Base-by-base conservation (phyloP, 1,140 invertebrate species). In the Heliconius hermathena region DNA sequence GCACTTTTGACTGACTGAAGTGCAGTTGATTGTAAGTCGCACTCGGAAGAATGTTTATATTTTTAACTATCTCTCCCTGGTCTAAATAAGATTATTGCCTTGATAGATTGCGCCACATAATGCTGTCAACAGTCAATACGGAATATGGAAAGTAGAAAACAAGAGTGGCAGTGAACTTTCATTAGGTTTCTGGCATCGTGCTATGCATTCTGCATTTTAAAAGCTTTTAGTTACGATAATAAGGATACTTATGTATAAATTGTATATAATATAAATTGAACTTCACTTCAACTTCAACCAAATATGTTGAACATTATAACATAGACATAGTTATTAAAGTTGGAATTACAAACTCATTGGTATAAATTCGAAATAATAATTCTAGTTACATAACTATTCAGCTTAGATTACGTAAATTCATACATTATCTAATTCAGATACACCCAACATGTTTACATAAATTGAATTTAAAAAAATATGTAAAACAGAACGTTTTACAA, bases 381-480 rank as follows among this genome's bases (percentile, higher is more conserved):
- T 26, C 22, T 29, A 29, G 22, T 66, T 29, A 29, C 26, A 29
- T 22, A 29, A 66, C 26, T 29, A 26, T 66, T 29, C 13, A 29
- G 60, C 22, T 66, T 66, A 16, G 60, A 16, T 66, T 66, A 66
- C 60, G 60, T 66, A 66, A 66, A 26, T 66, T 60, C n/a, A 66
- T 26, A 13, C 3, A 66, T 66, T 66, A 29, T 66, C 26, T 66
- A 29, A 66, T 66, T 66, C 3, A 22, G 60, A 66, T 29, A 16
- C 13, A 46, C 57, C n/a, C n/a, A 60, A 22, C 9, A 22, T 11
- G 57, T 11, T n/a, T 60, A 11, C 22, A 60, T 60, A n/a, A 22
- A 60, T 46, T 16, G 3, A 46, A 46, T 46, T 46, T 5, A 5
- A 46, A 46, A 16, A 46, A 13, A 46, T 13, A 16, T 16, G 3